Percentiles rank a stretch among this genome's conserved stretches.
These are phyloP conservation scores for Apamea monoglypha DNA, from an alignment of 2,888 invertebrate genomes.

Conservation along the genomic window DNA sequence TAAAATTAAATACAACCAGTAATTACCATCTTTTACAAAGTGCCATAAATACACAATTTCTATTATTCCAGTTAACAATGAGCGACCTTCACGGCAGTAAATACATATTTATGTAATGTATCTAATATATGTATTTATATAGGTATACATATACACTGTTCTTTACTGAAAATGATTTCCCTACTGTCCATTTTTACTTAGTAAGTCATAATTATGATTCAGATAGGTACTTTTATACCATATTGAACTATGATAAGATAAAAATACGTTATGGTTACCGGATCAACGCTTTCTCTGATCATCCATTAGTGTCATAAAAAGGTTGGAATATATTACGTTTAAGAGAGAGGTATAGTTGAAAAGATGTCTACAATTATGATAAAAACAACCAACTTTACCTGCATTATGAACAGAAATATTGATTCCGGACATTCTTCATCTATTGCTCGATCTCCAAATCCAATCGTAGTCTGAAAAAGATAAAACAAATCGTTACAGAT, in stretches of 20 bases:
- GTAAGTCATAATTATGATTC: background rate
- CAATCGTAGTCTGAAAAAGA: slow-evolving; percentile 92
- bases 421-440: slow-evolving; percentile 96
- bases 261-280: background rate
- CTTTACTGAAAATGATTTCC: background rate
- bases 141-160: too few relatives aligned
- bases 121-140: too few relatives aligned
- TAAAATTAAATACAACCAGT: background rate
- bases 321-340: background rate
- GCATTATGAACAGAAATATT: slow-evolving; percentile 94
- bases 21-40: slow-evolving; percentile 2
- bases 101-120: slow-evolving; percentile 30
- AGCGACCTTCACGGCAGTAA: slow-evolving; percentile 30
- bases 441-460: slow-evolving; percentile 95
- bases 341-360: background rate
- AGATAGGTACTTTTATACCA: background rate
- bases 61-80: slow-evolving; percentile 55
- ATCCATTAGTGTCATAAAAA: background rate
- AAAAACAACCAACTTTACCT: slow-evolving; percentile 87
- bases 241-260: background rate
- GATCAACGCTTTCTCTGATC: too few relatives aligned
- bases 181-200: background rate
- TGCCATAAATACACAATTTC: slow-evolving; percentile 39
- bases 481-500: background rate
- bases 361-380: too few relatives aligned